A percentile compares a stretch with the other conserved stretches of the same genome.
Conservation (phyloP, 2,113 vertebrate species). For the Cynopterus brachyotis region DNA sequence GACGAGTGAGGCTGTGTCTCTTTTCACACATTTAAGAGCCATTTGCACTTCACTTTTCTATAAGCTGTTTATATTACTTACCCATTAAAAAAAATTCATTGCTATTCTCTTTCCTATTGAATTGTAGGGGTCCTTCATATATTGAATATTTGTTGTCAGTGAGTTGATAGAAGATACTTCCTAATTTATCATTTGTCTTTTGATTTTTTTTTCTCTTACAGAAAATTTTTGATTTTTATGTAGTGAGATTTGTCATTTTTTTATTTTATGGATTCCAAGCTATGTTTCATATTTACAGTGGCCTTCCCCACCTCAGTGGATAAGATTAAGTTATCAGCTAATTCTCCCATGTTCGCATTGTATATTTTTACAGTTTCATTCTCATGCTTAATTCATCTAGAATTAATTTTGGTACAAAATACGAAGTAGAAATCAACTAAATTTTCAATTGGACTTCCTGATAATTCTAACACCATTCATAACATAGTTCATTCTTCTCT, state of each 20-base stretch:
- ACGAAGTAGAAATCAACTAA: neutral
- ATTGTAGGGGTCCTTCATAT: neutral
- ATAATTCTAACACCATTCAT: neutral
- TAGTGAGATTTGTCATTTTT: neutral
- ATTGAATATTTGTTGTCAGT: neutral
- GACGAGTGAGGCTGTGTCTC: neutral
- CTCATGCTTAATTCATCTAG: neutral
- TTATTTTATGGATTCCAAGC: neutral
- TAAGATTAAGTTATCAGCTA: neutral
- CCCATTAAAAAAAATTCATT: neutral
- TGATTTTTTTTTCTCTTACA: neutral
- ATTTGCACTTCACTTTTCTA: neutral
- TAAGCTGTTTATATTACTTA: neutral
- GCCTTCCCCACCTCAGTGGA: neutral
- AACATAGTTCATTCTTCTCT: neutral
- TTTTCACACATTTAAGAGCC: neutral
- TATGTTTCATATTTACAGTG: neutral
- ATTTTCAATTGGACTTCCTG: neutral
- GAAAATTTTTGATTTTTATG: neutral
- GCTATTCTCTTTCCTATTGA: neutral
- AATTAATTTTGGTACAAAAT: slow-evolving; percentile 1
- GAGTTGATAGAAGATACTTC: neutral
- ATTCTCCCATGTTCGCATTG: neutral
- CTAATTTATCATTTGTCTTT: neutral
- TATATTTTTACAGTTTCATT: neutral